These are phyloP conservation scores for Apodemus agrarius DNA, from an alignment of 2,797 vertebrate species.

Conservation along the genomic window DNA sequence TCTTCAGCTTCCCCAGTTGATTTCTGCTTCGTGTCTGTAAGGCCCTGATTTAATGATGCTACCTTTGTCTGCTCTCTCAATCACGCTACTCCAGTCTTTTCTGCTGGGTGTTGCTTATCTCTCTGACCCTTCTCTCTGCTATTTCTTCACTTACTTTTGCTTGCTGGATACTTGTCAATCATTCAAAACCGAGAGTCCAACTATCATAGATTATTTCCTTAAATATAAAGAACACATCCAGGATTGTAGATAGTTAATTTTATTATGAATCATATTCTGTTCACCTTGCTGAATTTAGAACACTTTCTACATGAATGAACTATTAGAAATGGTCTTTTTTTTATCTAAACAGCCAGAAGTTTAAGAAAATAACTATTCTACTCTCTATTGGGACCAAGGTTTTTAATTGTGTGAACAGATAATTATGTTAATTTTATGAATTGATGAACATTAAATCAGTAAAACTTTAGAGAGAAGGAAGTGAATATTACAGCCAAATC, in stretches of 20 bases:
- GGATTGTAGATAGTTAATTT: neutral
- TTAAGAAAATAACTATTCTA: neutral
- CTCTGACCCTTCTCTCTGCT: neutral
- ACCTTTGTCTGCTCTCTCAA: neutral
- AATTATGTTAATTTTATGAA: conserved; percentile 21
- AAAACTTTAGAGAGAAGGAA: conserved; percentile 52
- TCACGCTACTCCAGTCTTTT: neutral
- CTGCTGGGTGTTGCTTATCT: neutral
- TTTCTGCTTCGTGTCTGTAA: neutral
- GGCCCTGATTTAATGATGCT: neutral
- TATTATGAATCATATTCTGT: conserved; percentile 11
- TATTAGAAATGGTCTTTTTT: conserved; percentile 8
- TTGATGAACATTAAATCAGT: conserved; percentile 49
- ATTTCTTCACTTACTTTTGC: neutral
- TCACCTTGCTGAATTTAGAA: neutral
- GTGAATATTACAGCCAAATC: conserved; percentile 7
- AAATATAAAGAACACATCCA: neutral
- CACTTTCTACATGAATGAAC: neutral
- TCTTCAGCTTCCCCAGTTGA: neutral
- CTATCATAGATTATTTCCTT: neutral
- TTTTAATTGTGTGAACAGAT: conserved; percentile 54
- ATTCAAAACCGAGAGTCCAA: neutral
- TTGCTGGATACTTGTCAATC: neutral
- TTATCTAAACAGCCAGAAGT: neutral
- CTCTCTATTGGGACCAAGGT: neutral